Evolutionary conservation across 30 jellyfish, hydroid and myxozoan species (phyloP).

Genomic region (Rhopilema esculentum): DNA sequence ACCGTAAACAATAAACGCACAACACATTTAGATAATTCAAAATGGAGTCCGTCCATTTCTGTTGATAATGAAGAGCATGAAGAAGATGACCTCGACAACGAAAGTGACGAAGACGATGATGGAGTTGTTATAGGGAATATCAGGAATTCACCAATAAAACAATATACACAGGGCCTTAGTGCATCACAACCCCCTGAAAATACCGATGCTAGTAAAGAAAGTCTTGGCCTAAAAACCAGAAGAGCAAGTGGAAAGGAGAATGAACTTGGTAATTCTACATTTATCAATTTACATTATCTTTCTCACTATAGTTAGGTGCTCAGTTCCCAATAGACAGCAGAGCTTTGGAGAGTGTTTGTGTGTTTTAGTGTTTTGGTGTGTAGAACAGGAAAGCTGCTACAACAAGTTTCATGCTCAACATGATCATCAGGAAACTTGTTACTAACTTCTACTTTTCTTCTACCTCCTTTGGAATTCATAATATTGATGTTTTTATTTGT

Average conservation of each 20-base stretch:
- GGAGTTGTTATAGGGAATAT: slow-evolving; percentile 38
- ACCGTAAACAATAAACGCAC: slow-evolving; percentile 17
- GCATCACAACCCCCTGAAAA: neutral
- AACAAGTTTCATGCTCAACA: no score
- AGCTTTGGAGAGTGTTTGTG: no score
- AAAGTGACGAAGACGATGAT: slow-evolving; percentile 49
- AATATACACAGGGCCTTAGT: neutral
- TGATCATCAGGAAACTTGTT: no score
- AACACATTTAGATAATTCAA: slow-evolving; percentile 29
- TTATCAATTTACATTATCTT: neutral
- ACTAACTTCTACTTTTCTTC: no score
- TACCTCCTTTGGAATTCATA: no score
- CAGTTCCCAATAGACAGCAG: no score
- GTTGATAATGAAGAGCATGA: slow-evolving; percentile 9
- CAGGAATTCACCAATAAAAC: neutral
- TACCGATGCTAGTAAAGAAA: neutral
- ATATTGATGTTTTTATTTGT: no score
- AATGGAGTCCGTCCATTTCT: slow-evolving; percentile 35
- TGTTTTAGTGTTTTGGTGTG: no score
- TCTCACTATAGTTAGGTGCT: neutral
- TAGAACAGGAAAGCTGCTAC: no score
- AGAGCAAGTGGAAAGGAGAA: neutral
- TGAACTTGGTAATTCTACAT: neutral
- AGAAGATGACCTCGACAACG: slow-evolving; percentile 14
- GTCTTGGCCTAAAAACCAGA: neutral